Conservation (phyloP, 2,113 vertebrate genomes). For the Ranitomeya variabilis region DNA sequence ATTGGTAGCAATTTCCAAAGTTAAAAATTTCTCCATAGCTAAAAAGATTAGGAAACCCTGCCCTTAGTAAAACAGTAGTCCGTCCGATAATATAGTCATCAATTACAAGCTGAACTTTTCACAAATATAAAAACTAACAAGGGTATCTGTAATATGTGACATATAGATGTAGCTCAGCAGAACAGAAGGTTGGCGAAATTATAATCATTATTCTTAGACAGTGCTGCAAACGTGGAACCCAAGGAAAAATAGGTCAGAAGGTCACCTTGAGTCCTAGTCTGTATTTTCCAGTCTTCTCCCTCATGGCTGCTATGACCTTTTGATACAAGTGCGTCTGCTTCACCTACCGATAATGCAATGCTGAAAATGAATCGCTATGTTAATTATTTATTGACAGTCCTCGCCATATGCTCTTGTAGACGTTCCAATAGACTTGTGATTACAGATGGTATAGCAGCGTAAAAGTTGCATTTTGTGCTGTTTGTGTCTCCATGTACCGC, state of each 20-base stretch:
- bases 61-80: neutral
- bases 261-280: constrained; percentile 4
- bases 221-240: neutral
- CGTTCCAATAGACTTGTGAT: neutral
- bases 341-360: constrained; percentile 33
- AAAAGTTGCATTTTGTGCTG: constrained; percentile 1
- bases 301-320: neutral
- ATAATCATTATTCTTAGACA: neutral
- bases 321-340: constrained; percentile 6
- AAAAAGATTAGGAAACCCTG: no score
- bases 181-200: neutral
- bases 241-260: constrained; percentile 15
- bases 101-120: neutral
- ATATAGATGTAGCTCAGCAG: neutral
- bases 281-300: neutral
- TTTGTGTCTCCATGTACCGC: neutral
- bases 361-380: constrained; percentile 19
- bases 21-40: no score
- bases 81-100: neutral
- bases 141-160: neutral
- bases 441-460: neutral
- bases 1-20: no score
- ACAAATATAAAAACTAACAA: neutral
- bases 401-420: neutral
- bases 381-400: constrained; percentile 36